Conservation (phyloP, 1,140 invertebrate genomes). For the Drosophila sturtevanti region DNA sequence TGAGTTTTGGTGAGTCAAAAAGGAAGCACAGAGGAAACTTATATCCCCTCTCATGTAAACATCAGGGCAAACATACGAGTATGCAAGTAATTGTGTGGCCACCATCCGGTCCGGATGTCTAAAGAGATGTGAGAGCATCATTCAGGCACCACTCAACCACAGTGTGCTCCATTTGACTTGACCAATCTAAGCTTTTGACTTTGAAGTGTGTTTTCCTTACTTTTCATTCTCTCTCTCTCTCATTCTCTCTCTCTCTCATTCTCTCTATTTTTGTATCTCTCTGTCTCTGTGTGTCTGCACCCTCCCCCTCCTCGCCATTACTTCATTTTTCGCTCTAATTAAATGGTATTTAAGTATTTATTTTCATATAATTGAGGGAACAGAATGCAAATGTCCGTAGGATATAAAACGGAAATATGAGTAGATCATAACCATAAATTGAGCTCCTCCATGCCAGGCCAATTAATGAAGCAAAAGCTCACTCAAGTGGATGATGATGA, state of each 20-base stretch:
- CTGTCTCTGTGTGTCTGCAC: no score
- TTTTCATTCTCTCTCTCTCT: background rate
- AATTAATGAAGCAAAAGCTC: conserved; percentile 46
- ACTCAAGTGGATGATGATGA: conserved; percentile 11
- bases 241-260: background rate
- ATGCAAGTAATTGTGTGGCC: conserved; percentile 66
- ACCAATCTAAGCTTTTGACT: conserved; percentile 67
- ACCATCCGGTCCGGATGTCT: conserved; percentile 35
- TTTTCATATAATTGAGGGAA: conserved; percentile 59
- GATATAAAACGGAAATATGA: conserved; percentile 29
- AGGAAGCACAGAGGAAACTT: conserved; percentile 5
- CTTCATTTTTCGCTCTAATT: conserved; percentile 51
- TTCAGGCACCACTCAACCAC: conserved; percentile 6
- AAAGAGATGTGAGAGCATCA: conserved; percentile 14
- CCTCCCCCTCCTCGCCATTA: no score
- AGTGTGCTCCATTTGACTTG: conserved; percentile 60
- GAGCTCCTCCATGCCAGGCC: conserved; percentile 26
- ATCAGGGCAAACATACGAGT: conserved; percentile 16
- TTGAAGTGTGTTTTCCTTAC: conserved; percentile 46
- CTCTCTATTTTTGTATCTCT: background rate
- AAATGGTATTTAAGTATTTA: conserved; percentile 67
- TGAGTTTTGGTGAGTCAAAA: background rate
- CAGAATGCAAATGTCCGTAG: conserved; percentile 27
- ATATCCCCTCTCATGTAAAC: background rate
- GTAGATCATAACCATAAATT: conserved; percentile 33